Conservation (phyloP, 2,888 invertebrate species). For the Latrodectus elegans region DNA sequence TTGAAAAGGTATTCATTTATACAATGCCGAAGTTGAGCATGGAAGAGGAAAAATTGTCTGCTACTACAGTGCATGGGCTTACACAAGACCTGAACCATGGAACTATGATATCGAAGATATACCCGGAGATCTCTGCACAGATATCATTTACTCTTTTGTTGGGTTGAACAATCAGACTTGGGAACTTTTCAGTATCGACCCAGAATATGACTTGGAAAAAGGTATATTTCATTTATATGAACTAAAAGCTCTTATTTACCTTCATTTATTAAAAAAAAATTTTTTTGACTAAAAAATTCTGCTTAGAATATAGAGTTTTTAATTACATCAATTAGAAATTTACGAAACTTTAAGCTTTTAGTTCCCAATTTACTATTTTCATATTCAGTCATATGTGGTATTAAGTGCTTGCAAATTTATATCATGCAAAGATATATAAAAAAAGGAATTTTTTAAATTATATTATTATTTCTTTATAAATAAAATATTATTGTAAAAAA, state of each 20-base stretch:
- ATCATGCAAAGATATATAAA: too few relatives aligned
- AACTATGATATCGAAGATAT: slow-evolving; percentile 71
- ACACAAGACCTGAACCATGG: slow-evolving; percentile 70
- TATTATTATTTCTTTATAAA: too few relatives aligned
- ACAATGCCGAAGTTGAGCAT: slow-evolving; percentile 27
- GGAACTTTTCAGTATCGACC: slow-evolving; percentile 71
- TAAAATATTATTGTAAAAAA: too few relatives aligned
- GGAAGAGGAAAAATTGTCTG: slow-evolving; percentile 71
- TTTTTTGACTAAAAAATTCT: background rate
- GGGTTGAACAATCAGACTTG: slow-evolving; percentile 71
- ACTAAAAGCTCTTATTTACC: too few relatives aligned
- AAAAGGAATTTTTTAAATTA: too few relatives aligned
- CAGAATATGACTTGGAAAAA: slow-evolving; percentile 83
- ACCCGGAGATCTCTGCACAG: slow-evolving; percentile 70
- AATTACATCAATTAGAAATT: too few relatives aligned
- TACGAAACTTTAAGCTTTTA: too few relatives aligned
- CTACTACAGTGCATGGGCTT: slow-evolving; percentile 72
- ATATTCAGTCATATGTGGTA: too few relatives aligned
- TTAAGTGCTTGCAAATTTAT: too few relatives aligned
- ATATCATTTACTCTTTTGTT: slow-evolving; percentile 71
- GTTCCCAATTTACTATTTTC: too few relatives aligned
- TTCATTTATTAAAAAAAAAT: background rate
- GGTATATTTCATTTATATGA: slow-evolving; percentile 76
- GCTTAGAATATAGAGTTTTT: background rate
- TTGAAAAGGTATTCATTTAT: slow-evolving; percentile 36